phyloP scores from a whole-genome alignment of 1,140 invertebrate species.

The Macrostomum lignano region DNA sequence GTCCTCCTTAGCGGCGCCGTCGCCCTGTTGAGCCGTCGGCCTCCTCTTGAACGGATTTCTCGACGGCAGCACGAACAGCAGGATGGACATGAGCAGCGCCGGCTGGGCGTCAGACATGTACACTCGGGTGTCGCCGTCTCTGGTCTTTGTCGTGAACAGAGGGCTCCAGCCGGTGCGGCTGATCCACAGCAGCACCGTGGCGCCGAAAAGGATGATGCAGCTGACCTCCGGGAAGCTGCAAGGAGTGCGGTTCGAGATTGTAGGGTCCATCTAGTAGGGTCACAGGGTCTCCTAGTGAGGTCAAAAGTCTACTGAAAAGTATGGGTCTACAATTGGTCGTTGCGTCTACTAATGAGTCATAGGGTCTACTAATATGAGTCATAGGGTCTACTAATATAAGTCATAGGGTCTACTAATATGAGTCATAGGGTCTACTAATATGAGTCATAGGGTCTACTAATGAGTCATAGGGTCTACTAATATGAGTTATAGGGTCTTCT shows the following conservation, averaged over 20 bases:
- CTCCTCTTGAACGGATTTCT: constrained; percentile 16
- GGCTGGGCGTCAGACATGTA: constrained; percentile 41
- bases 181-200: constrained; percentile 51
- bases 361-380: too few relatives aligned
- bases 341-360: too few relatives aligned
- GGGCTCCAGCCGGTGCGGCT: neutral
- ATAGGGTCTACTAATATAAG: too few relatives aligned
- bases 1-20: neutral
- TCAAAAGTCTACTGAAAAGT: too few relatives aligned
- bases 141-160: neutral
- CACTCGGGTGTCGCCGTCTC: constrained; percentile 10
- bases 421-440: too few relatives aligned
- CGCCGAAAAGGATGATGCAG: constrained; percentile 42
- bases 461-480: too few relatives aligned
- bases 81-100: constrained; percentile 44
- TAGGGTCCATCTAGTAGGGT: too few relatives aligned
- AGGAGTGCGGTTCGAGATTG: constrained; percentile 2
- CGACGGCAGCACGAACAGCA: constrained; percentile 49
- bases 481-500: too few relatives aligned
- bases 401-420: too few relatives aligned
- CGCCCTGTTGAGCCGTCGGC: neutral
- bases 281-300: too few relatives aligned
- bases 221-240: constrained; percentile 36
- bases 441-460: too few relatives aligned
- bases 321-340: too few relatives aligned